Evolutionary conservation across 1,140 invertebrate species (phyloP).

Genomic region (Apolygus lucorum): DNA sequence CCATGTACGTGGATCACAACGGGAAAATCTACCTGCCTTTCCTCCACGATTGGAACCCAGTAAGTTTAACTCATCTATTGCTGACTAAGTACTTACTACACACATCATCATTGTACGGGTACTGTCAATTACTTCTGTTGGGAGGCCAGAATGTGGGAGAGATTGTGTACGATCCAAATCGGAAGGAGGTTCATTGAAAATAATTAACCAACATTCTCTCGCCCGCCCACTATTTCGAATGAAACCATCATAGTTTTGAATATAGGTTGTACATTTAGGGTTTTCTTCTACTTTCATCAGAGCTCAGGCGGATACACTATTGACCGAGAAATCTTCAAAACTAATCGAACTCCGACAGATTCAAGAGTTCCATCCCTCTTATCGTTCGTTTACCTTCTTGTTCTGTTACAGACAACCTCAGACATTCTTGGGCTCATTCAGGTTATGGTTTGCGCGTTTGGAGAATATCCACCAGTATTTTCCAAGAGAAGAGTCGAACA

Average conservation of each 20-base stretch:
- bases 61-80: conserved; percentile 45
- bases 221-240: no score
- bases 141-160: not conserved
- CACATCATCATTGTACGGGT: not conserved
- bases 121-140: no score
- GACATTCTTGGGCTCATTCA: conserved; percentile 80
- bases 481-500: conserved; percentile 50
- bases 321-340: no score
- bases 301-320: no score
- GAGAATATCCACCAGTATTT: conserved; percentile 91
- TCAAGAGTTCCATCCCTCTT: no score
- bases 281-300: no score
- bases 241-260: no score
- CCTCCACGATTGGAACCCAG: conserved; percentile 87
- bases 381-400: not conserved
- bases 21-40: conserved; percentile 96
- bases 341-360: no score
- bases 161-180: no score
- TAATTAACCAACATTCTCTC: no score
- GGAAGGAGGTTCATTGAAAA: not conserved
- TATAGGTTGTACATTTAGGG: no score
- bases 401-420: conserved; percentile 55
- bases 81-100: not conserved
- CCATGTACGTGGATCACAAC: conserved; percentile 86
- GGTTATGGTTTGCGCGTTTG: conserved; percentile 87